These are phyloP conservation scores for Styela clava DNA, from an alignment of 23 tunicate genomes.

Conservation along the genomic window DNA sequence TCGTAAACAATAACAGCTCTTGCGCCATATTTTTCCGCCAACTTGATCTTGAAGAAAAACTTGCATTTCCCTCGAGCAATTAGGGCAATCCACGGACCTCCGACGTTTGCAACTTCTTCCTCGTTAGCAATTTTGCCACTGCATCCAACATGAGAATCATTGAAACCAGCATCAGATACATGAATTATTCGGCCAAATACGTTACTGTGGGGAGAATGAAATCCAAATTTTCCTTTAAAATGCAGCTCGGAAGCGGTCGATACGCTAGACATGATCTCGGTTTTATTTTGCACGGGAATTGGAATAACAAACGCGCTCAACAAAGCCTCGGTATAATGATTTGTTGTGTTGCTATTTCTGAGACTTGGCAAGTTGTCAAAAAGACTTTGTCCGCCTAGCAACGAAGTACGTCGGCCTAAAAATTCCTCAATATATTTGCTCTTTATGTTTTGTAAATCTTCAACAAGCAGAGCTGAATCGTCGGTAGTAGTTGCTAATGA, in stretches of 20 bases:
- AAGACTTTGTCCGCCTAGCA: not conserved
- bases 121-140: constrained; percentile 36
- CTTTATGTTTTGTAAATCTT: not conserved
- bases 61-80: constrained; percentile 68
- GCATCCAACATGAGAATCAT: constrained; percentile 59
- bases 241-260: not conserved
- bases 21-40: constrained; percentile 69
- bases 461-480: not conserved
- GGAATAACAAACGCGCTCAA: not conserved
- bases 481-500: not conserved
- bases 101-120: constrained; percentile 23
- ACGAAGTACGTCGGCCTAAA: not conserved
- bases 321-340: not conserved
- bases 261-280: not conserved
- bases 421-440: not conserved
- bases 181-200: constrained; percentile 61
- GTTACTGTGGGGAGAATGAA: constrained; percentile 30
- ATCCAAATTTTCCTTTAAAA: constrained; percentile 49
- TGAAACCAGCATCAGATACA: constrained; percentile 30
- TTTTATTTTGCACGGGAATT: not conserved
- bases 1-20: constrained; percentile 83
- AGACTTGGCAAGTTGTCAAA: not conserved
- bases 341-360: not conserved
- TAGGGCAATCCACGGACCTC: constrained; percentile 70
- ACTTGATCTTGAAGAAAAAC: constrained; percentile 64